These are phyloP conservation scores for Catocala nupta DNA, from an alignment of 2,888 invertebrate genomes.

Conservation along the genomic window DNA sequence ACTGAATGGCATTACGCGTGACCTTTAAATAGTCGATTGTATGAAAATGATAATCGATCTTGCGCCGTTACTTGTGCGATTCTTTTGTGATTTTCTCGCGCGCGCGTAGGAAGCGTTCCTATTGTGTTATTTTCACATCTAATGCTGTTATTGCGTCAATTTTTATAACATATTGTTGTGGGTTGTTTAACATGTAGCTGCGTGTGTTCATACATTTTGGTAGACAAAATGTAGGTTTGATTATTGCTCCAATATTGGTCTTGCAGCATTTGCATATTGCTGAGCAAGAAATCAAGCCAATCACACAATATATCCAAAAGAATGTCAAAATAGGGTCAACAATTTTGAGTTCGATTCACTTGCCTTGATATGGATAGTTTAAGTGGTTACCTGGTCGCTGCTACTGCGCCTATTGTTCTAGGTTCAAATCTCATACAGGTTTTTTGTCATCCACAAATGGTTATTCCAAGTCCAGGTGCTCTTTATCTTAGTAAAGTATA, in stretches of 20 bases:
- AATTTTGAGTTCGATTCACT: too few species aligned
- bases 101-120: constrained; percentile 48
- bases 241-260: constrained; percentile 3
- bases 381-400: too few species aligned
- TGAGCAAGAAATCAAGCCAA: too few species aligned
- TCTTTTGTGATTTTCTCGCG: constrained; percentile 70
- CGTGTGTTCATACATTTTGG: constrained; percentile 24
- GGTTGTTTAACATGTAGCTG: constrained; percentile 17
- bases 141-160: constrained; percentile 29
- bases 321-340: too few species aligned
- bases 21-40: constrained; percentile 83
- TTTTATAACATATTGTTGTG: constrained; percentile 19
- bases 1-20: constrained; percentile 84
- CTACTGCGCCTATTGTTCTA: too few species aligned
- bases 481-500: too few species aligned
- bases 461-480: too few species aligned
- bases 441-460: too few species aligned
- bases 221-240: constrained; percentile 41
- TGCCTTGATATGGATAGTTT: too few species aligned
- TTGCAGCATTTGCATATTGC: too few species aligned
- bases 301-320: too few species aligned
- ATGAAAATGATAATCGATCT: constrained; percentile 84
- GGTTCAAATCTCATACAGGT: too few species aligned
- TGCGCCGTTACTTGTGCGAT: constrained; percentile 73
- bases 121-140: constrained; percentile 52